These are phyloP conservation scores for Ctenochaetus hawaiiensis DNA, from an alignment of 2,797 vertebrate species.

Conservation along the genomic window DNA sequence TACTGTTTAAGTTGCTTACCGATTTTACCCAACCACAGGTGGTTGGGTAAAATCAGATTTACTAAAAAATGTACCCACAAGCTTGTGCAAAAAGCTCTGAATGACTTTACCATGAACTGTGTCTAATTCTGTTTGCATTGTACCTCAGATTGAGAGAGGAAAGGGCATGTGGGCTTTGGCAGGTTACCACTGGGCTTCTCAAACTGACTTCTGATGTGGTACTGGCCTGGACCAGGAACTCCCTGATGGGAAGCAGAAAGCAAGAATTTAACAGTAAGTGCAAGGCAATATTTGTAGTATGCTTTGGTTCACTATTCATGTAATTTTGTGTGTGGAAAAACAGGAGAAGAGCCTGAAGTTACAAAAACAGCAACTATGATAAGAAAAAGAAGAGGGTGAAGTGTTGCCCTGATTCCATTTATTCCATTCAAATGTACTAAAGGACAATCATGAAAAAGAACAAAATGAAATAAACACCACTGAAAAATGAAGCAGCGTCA, in stretches of 20 bases:
- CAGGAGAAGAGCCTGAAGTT: neutral
- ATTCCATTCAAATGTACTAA: constrained; percentile 12
- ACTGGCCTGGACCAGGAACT: constrained; percentile 81
- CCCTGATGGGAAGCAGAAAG: constrained; percentile 67
- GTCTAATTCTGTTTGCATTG: constrained; percentile 16
- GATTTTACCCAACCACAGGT: no score
- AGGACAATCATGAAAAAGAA: neutral
- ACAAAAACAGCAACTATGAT: neutral
- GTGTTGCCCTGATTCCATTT: constrained; percentile 21
- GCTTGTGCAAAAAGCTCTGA: constrained; percentile 17
- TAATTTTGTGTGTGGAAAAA: no score
- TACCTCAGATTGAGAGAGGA: constrained; percentile 80
- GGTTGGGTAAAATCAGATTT: constrained; percentile 5
- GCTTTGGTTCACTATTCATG: constrained; percentile 14
- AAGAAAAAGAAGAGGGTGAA: neutral
- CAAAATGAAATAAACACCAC: no score
- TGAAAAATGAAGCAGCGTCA: constrained; percentile 8
- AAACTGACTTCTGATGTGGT: constrained; percentile 82
- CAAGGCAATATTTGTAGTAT: constrained; percentile 20
- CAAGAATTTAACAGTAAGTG: constrained; percentile 29
- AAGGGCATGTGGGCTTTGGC: constrained; percentile 49
- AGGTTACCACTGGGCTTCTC: constrained; percentile 55
- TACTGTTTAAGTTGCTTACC: neutral
- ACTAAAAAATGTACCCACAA: constrained; percentile 2
- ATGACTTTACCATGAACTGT: constrained; percentile 9